A percentile compares a stretch with the other conserved stretches of the same genome.
These are phyloP conservation scores for Sceloporus undulatus DNA, from an alignment of 2,113 vertebrate species.

Conservation along the genomic window DNA sequence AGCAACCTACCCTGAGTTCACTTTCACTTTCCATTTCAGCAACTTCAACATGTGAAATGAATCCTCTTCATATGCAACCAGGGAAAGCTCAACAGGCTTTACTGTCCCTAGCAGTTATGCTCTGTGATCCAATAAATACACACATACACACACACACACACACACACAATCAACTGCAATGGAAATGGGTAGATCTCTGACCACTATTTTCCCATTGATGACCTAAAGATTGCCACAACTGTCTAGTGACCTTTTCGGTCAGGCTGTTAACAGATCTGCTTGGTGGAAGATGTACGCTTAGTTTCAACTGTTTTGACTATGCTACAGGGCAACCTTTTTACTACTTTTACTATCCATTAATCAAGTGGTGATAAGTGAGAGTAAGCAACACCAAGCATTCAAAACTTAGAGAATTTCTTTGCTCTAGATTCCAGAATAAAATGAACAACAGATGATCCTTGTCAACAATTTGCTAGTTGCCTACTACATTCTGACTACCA, in stretches of 20 bases:
- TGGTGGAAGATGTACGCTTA: neutral
- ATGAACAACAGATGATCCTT: constrained; percentile 71
- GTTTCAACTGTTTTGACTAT: neutral
- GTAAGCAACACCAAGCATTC: constrained; percentile 34
- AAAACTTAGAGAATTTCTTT: constrained; percentile 52
- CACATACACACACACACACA: too few species aligned
- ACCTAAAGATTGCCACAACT: too few species aligned
- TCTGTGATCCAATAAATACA: neutral
- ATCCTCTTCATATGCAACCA: neutral
- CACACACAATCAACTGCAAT: neutral
- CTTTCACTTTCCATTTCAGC: neutral
- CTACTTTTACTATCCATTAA: constrained; percentile 42
- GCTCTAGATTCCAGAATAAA: constrained; percentile 56
- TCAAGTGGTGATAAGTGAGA: constrained; percentile 53
- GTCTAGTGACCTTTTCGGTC: neutral
- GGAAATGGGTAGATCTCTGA: neutral
- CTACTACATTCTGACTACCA: constrained; percentile 57
- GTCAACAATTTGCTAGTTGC: constrained; percentile 73
- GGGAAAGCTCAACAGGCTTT: neutral
- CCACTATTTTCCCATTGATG: too few species aligned
- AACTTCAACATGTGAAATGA: neutral
- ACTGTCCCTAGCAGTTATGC: neutral
- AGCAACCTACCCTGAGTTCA: neutral
- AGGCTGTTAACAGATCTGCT: neutral
- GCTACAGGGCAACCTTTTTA: constrained; percentile 41